Base-by-base conservation (phyloP, 2,888 invertebrate genomes). In the Lithophane leautieri region DNA sequence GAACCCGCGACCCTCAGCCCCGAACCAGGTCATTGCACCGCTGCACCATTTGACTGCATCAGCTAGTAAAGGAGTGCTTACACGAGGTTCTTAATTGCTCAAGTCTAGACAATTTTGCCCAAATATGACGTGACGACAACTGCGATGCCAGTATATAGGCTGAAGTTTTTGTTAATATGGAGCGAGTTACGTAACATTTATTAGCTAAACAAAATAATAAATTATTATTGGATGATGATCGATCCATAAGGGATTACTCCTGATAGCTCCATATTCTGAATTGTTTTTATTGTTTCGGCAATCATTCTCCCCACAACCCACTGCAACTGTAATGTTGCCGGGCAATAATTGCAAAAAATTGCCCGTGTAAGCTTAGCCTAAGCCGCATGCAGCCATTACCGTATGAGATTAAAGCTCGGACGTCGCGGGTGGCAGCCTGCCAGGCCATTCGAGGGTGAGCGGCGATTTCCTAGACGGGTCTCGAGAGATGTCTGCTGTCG, bases 31-130 rank as follows among this genome's bases (percentile, higher is more conserved):
- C 78, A 82, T 44, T 14, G 60, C 40, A 66, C 42, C 66, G 42
- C 81, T 79, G 81, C 75, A 70, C 54, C 40, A 70, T 76, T 71
- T 70, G 16, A 22, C 77, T 73, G 82, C 85, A 81, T 65, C 62
- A 70, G 44, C 8, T 7, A 28, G 16, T 65, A 58, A 77, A 25
- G 80, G 42, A 22, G 14, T 3, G 50, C 0, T 25, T n/a, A 58
- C 42, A 77, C 22, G 14, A 14, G 16, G 22, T n/a, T 40, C 16
- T 54, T 6, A 61, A 25, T 44, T 44, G 14, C 60, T 44, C 34
- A 16, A 44, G 1, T 4, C 2, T 14, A 22, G 4, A 8, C 6
- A 2, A 52, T 16, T 12, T 54, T 25, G 19, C 25, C 28, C 28
- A 66, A 28, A 47, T 47, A 22, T 65, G 28, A 28, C 8, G 22